A percentile compares a stretch with the other conserved stretches of the same genome.
These are phyloP conservation scores for Drosophila lowei DNA, from an alignment of 1,140 invertebrate species.

Conservation along the genomic window DNA sequence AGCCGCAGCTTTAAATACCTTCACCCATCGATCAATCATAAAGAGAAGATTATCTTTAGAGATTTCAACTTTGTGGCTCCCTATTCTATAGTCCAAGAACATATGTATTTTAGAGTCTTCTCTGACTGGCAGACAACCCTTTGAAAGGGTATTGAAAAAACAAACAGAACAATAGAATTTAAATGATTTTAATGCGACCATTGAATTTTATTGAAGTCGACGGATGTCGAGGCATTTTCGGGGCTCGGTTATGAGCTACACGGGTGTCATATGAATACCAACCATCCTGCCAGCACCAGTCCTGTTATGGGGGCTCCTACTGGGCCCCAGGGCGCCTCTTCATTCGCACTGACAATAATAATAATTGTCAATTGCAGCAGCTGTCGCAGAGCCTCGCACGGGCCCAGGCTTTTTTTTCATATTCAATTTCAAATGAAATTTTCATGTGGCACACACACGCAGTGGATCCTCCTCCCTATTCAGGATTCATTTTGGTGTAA, in stretches of 20 bases:
- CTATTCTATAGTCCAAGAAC: too few relatives aligned
- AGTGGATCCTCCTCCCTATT: neutral
- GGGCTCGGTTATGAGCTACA: conserved; percentile 57
- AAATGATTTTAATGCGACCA: conserved; percentile 80
- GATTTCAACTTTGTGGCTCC: too few relatives aligned
- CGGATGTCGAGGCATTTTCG: conserved; percentile 52
- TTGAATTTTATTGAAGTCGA: conserved; percentile 76
- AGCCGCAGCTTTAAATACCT: too few relatives aligned
- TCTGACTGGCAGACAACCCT: too few relatives aligned
- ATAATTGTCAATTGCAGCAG: conserved; percentile 81
- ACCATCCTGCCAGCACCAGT: too few relatives aligned
- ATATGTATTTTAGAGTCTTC: too few relatives aligned
- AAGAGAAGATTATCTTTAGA: too few relatives aligned
- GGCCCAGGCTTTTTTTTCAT: conserved; percentile 52
- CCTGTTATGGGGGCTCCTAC: too few relatives aligned
- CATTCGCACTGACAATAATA: conserved; percentile 79
- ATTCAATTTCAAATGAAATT: conserved; percentile 80
- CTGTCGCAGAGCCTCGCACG: conserved; percentile 52
- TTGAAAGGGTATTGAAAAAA: conserved; percentile 21
- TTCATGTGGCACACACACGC: conserved; percentile 53
- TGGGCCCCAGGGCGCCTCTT: conserved; percentile 23
- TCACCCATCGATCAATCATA: too few relatives aligned
- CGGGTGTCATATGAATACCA: conserved; percentile 68
- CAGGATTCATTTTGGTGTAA: conserved; percentile 49
- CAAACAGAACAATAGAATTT: conserved; percentile 79